These are phyloP conservation scores for Saguinus midas DNA, from an alignment of 2,113 vertebrate species.

Conservation along the genomic window DNA sequence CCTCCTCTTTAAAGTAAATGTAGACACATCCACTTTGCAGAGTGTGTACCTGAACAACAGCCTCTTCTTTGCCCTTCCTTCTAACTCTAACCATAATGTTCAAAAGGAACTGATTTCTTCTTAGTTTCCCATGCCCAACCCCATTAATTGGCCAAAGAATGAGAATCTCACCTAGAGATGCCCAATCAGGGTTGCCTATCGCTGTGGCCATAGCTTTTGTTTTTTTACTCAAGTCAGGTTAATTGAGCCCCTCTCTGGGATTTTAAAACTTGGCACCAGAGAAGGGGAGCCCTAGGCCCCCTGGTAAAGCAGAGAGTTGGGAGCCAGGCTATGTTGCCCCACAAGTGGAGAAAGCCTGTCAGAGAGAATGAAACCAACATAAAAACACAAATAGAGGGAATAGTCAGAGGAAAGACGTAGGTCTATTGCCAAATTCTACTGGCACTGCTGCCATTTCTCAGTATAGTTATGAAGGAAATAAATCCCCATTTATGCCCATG, in stretches of 20 bases:
- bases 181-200: background rate
- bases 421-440: background rate
- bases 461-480: background rate
- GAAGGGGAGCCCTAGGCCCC: background rate
- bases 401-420: background rate
- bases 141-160: background rate
- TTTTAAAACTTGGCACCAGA: background rate
- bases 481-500: background rate
- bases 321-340: background rate
- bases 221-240: background rate
- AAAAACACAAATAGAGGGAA: background rate
- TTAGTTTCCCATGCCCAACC: background rate
- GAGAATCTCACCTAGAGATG: background rate
- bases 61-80: background rate
- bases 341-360: background rate
- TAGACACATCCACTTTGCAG: background rate
- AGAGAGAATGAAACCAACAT: background rate
- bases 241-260: background rate
- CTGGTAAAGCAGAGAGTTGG: background rate
- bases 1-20: background rate
- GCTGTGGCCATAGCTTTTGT: background rate
- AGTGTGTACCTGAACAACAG: background rate
- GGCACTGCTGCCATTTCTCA: background rate
- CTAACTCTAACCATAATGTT: background rate
- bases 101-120: background rate